Evolutionary conservation across 1,140 invertebrate species (phyloP).

Genomic region (Argopecten irradians): DNA sequence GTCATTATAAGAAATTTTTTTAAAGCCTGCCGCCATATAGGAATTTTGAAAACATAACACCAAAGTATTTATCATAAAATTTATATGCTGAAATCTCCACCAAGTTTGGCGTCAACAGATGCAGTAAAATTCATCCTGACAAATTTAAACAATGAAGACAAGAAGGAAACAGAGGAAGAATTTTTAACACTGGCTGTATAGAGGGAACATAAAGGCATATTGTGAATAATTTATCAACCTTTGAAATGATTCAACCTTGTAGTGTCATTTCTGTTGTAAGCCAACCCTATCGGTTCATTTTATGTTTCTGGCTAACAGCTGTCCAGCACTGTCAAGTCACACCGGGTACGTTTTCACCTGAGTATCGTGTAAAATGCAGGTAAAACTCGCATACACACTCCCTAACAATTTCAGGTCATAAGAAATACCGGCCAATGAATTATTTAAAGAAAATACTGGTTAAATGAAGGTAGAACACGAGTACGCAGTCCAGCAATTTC

Average conservation of each 20-base stretch:
- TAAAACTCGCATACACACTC: not conserved
- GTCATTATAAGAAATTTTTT: too few species aligned
- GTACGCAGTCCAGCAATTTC: too few species aligned
- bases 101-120: too few species aligned
- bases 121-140: too few species aligned
- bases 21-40: too few species aligned
- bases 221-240: conserved; percentile 22
- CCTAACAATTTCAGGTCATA: not conserved
- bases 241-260: not conserved
- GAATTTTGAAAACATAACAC: too few species aligned
- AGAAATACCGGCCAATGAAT: not conserved
- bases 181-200: not conserved
- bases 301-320: not conserved
- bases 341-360: not conserved
- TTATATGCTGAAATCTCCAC: too few species aligned
- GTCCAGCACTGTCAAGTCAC: not conserved
- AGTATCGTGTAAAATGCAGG: not conserved
- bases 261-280: not conserved
- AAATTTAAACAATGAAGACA: not conserved
- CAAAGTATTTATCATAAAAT: too few species aligned
- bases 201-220: not conserved
- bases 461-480: too few species aligned
- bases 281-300: not conserved
- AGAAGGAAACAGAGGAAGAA: not conserved
- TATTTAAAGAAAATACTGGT: conserved; percentile 9